Conservation (phyloP, 2,113 vertebrate genomes). For the Seriola rivoliana region DNA sequence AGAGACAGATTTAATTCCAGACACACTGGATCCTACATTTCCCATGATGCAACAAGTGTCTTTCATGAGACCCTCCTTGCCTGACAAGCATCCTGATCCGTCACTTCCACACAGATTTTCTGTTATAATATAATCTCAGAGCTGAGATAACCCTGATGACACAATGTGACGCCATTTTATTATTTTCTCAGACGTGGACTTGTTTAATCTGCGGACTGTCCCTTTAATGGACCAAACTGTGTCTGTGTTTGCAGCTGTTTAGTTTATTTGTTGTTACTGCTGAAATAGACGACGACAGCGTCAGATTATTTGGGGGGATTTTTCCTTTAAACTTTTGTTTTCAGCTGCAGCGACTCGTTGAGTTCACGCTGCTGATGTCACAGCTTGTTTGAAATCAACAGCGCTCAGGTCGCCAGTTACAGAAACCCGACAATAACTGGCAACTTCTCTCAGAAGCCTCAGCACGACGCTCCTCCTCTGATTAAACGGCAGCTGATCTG, state of each 20-base stretch:
- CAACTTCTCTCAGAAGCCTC: neutral
- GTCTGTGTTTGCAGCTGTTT: neutral
- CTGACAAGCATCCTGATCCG: too few species aligned
- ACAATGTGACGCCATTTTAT: neutral
- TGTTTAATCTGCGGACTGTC: neutral
- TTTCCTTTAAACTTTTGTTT: slow-evolving; percentile 15
- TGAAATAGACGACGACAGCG: neutral
- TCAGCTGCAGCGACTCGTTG: neutral
- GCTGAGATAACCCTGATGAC: too few species aligned
- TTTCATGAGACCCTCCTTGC: too few species aligned
- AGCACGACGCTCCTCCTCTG: neutral
- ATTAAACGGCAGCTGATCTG: slow-evolving; percentile 12
- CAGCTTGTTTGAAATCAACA: neutral
- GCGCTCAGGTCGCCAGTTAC: neutral
- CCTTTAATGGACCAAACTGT: neutral
- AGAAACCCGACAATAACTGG: neutral
- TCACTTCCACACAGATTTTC: too few species aligned
- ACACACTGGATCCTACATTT: too few species aligned
- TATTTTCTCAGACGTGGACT: too few species aligned
- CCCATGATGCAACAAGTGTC: too few species aligned
- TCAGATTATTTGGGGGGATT: slow-evolving; percentile 3
- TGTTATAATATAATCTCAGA: neutral
- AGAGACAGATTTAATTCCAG: too few species aligned
- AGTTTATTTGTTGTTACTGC: too few species aligned
- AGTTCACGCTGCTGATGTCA: too few species aligned